These are phyloP conservation scores for Chionodraco myersi DNA, from an alignment of 2,113 vertebrate species.

Conservation along the genomic window DNA sequence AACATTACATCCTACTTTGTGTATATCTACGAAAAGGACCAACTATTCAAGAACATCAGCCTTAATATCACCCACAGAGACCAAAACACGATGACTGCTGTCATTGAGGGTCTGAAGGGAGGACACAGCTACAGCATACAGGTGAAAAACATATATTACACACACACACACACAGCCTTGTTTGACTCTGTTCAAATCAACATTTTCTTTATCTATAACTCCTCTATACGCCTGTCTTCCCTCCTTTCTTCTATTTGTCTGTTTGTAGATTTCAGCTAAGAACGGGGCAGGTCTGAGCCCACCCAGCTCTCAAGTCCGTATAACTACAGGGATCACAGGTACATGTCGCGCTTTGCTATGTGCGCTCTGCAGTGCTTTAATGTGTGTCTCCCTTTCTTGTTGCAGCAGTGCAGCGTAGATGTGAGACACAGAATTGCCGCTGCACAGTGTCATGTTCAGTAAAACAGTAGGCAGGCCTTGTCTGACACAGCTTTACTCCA, in stretches of 20 bases:
- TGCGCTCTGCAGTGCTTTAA: slow-evolving; percentile 3
- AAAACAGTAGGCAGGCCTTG: not conserved
- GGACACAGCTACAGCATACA: slow-evolving; percentile 93
- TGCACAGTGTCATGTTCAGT: not conserved
- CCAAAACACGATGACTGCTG: slow-evolving; percentile 86
- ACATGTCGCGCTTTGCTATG: slow-evolving; percentile 34
- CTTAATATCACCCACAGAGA: slow-evolving; percentile 85
- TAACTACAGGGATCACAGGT: slow-evolving; percentile 97
- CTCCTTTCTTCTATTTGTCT: slow-evolving; percentile 26
- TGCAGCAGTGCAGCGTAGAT: slow-evolving; percentile 37
- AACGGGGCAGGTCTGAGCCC: slow-evolving; percentile 94
- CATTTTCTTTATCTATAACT: not conserved
- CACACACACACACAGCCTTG: not conserved
- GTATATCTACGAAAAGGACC: slow-evolving; percentile 87
- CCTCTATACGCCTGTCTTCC: not conserved
- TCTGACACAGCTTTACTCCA: slow-evolving; percentile 18
- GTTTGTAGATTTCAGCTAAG: slow-evolving; percentile 90
- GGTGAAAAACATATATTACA: slow-evolving; percentile 77
- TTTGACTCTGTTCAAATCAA: not conserved
- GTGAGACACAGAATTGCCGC: slow-evolving; percentile 11
- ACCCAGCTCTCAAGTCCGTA: slow-evolving; percentile 89
- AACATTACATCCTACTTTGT: slow-evolving; percentile 92
- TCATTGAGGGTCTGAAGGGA: slow-evolving; percentile 93
- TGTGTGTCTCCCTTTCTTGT: slow-evolving; percentile 8
- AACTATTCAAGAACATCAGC: slow-evolving; percentile 84